Percentiles rank a stretch among this genome's conserved stretches.
These are phyloP conservation scores for Thymelicus sylvestris DNA, from an alignment of 2,888 invertebrate genomes.

Conservation along the genomic window DNA sequence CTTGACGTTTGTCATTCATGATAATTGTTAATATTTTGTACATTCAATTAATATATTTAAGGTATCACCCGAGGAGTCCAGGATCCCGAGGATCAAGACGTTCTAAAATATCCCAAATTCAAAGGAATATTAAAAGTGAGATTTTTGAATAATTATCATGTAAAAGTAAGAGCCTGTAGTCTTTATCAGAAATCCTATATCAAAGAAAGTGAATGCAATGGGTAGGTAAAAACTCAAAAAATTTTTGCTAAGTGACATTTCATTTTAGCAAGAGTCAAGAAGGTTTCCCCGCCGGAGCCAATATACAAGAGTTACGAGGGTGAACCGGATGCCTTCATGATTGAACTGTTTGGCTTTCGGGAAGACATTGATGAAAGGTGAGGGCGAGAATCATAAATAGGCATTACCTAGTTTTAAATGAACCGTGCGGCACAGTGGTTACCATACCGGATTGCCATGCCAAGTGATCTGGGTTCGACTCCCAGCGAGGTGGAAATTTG, in stretches of 20 bases:
- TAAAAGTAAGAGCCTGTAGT: too few relatives aligned
- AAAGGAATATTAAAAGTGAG: slow-evolving; percentile 34
- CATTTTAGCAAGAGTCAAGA: slow-evolving; percentile 47
- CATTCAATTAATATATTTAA: neutral
- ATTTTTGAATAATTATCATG: neutral
- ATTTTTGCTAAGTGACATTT: neutral
- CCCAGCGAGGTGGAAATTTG: too few relatives aligned
- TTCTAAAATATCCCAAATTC: slow-evolving; percentile 17
- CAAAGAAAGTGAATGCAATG: too few relatives aligned
- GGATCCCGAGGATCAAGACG: slow-evolving; percentile 28
- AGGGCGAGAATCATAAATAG: neutral
- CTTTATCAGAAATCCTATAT: too few relatives aligned
- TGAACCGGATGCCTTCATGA: slow-evolving; percentile 84
- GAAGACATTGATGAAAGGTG: slow-evolving; percentile 81
- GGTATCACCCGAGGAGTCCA: slow-evolving; percentile 13
- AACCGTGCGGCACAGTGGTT: too few relatives aligned
- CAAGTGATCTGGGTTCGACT: too few relatives aligned
- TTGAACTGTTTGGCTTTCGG: slow-evolving; percentile 85
- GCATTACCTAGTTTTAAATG: too few relatives aligned
- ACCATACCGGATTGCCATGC: too few relatives aligned
- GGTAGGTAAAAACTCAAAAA: too few relatives aligned
- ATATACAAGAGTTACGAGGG: slow-evolving; percentile 56
- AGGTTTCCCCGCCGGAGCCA: neutral
- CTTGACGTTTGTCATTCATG: too few relatives aligned
- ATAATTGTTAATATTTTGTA: too few relatives aligned